Base-by-base conservation (phyloP, 2,888 invertebrate species). In the Dinocampus coccinellae region DNA sequence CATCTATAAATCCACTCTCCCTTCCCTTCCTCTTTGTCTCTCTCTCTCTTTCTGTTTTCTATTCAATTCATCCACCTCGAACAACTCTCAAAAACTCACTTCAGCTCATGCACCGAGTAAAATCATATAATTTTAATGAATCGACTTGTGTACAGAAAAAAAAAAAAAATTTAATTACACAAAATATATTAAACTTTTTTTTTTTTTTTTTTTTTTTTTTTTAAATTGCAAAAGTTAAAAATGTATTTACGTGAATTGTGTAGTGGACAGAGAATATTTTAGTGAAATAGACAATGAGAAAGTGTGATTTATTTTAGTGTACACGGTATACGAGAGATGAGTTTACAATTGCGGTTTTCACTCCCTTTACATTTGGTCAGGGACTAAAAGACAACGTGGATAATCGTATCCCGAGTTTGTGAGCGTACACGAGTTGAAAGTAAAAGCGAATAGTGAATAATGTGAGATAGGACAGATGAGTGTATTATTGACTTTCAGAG, bases 401-500 rank as follows among this genome's bases (percentile, higher is more conserved):
- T 47, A 16, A 36, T 53, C 24, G 36, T 20, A 11, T 24, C 22
- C 33, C 47, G 22, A 10, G 33, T 36, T 65, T 16, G n/a, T 11
- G 67, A 63, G 42, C 36, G 69, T 26, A 55, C 57, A 65, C 55
- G 69, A 64, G 52, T 47, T 47, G 47, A 47, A 47, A 47, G 47
- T 16, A 47, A 47, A 47, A 61, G 55, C 52, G 55, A 53, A 70
- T 61, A 26, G 62, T 55, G 64, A 73, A 42, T 39, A 55, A 60
- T 36, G 22, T 36, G 26, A 53, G 58, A 70, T 62, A 42, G 53
- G 58, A 72, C 64, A 77, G 78, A n/a, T n/a, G n/a, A n/a, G n/a
- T n/a, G n/a, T n/a, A n/a, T n/a, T 77, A 79, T 79, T 79, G 81
- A 80, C 79, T 79, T 79, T 77, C 78, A 78, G 76, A 75, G 77